These are phyloP conservation scores for human DNA, from an alignment of 2,113 vertebrate genomes.

Conservation along the genomic window GRCh38 chr7:81647001-81647500, in stretches of 20 bases:
- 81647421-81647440: background rate
- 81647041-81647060: background rate
- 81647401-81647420: too few species aligned
- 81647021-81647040: background rate
- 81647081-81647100: background rate
- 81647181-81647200: slow-evolving; percentile 60
- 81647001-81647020: background rate
- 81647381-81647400: background rate
- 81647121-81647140: background rate
- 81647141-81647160: background rate
- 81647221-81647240: slow-evolving; percentile 14
- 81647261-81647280: background rate
- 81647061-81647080: slow-evolving; percentile 18
- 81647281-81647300: background rate
- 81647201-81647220: background rate
- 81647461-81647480: background rate
- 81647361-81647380: background rate
- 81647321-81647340: background rate
- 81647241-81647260: background rate
- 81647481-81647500: background rate
- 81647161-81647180: background rate
- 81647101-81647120: background rate
- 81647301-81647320: background rate
- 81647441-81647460: background rate
- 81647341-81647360: background rate